These are phyloP conservation scores for Parauchenoglanis ngamensis DNA, from an alignment of 2,797 vertebrate genomes.

Conservation along the genomic window DNA sequence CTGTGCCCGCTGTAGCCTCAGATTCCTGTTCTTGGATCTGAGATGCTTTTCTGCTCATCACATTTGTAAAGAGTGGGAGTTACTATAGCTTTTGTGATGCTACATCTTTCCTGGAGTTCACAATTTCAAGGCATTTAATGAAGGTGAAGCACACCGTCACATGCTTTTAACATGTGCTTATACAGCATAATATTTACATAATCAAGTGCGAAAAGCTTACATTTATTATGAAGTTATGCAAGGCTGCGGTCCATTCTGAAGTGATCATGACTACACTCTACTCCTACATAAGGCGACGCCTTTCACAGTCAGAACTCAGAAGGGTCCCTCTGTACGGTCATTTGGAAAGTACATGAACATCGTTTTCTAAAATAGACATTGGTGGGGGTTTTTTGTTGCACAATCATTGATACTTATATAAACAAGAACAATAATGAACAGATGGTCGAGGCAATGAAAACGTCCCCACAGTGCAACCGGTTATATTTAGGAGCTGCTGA, in stretches of 20 bases:
- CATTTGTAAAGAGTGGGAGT: too few species aligned
- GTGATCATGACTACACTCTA: background rate
- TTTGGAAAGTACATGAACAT: background rate
- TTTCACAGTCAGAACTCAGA: background rate
- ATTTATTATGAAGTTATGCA: background rate
- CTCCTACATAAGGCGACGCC: background rate
- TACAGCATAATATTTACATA: background rate
- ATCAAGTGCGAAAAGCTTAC: background rate
- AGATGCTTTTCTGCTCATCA: too few species aligned
- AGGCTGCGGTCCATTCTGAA: background rate
- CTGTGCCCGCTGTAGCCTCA: background rate
- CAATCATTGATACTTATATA: background rate
- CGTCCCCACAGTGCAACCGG: background rate
- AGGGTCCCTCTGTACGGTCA: background rate
- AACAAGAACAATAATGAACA: slow-evolving; percentile 8
- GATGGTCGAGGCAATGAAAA: background rate
- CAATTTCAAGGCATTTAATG: background rate
- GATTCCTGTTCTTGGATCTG: background rate
- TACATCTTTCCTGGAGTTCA: background rate
- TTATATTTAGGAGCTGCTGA: slow-evolving; percentile 26
- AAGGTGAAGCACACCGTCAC: background rate
- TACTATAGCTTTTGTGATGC: background rate
- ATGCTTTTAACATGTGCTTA: background rate
- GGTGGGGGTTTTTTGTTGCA: background rate
- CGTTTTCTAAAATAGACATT: background rate